phyloP scores from a whole-genome alignment of 2,113 vertebrate species.

The Microcebus ravelobensis region DNA sequence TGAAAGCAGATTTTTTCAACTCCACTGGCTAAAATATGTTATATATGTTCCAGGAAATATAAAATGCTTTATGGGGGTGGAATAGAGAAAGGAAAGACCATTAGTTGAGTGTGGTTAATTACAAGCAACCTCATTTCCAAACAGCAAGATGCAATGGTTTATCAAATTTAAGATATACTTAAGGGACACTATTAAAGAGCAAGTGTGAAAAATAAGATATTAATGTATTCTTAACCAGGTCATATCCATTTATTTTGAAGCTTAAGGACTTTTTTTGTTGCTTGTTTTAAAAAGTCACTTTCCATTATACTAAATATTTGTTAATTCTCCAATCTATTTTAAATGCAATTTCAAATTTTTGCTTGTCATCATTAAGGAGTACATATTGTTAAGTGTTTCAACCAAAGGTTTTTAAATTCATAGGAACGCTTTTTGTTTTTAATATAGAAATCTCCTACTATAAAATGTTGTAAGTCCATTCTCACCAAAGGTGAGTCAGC shows the following conservation, averaged over 20 bases:
- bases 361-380: not conserved
- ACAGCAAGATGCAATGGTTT: not conserved
- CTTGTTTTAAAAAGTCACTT: constrained; percentile 34
- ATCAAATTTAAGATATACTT: not conserved
- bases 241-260: constrained; percentile 14
- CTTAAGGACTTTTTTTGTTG: not conserved
- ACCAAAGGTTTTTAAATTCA: not conserved
- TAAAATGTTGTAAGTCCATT: not conserved
- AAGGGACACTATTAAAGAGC: not conserved
- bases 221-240: constrained; percentile 27
- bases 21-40: not conserved
- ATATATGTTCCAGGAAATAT: constrained; percentile 1
- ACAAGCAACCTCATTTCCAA: not conserved
- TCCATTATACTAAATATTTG: not conserved
- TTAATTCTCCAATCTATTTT: not conserved
- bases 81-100: not conserved
- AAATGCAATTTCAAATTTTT: constrained; percentile 28
- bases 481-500: not conserved
- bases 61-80: constrained; percentile 16
- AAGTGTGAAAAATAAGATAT: constrained; percentile 27
- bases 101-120: not conserved
- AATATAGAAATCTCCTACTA: not conserved
- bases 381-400: not conserved
- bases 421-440: not conserved
- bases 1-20: not conserved